These are phyloP conservation scores for Saxicola maurus DNA, from an alignment of 2,797 vertebrate species.

Conservation along the genomic window DNA sequence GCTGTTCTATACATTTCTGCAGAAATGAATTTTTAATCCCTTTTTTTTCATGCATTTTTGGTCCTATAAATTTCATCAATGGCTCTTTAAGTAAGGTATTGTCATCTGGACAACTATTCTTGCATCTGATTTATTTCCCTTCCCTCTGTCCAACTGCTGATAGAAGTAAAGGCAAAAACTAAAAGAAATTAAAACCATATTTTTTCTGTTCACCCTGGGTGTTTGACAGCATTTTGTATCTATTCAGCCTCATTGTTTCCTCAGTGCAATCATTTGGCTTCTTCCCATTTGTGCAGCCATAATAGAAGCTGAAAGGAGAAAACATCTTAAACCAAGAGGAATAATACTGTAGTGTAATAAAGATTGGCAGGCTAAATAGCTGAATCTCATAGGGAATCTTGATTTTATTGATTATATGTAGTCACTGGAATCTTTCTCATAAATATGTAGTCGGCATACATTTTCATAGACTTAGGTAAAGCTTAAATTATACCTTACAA, in stretches of 20 bases:
- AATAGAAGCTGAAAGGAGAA: slow-evolving; percentile 1
- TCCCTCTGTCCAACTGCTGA: neutral
- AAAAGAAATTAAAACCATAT: slow-evolving; percentile 42
- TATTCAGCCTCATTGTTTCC: slow-evolving; percentile 3
- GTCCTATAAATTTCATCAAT: neutral
- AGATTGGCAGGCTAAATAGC: slow-evolving; percentile 2
- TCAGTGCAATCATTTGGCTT: slow-evolving; percentile 27
- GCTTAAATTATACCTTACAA: slow-evolving; percentile 5
- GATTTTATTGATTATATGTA: slow-evolving; percentile 1
- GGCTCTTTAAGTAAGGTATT: neutral
- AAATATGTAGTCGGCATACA: neutral
- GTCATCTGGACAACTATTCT: neutral
- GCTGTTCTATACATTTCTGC: neutral
- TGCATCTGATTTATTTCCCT: neutral
- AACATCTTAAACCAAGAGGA: slow-evolving; percentile 20
- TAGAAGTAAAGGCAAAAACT: slow-evolving; percentile 24
- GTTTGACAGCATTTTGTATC: slow-evolving; percentile 41
- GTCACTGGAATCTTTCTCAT: slow-evolving; percentile 5
- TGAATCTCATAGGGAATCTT: neutral
- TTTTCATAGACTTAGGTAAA: slow-evolving; percentile 6
- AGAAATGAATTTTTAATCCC: neutral
- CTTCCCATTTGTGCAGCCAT: slow-evolving; percentile 12
- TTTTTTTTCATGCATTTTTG: neutral
- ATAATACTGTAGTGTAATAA: neutral
- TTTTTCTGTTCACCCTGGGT: slow-evolving; percentile 1